phyloP scores from a whole-genome alignment of 1,140 invertebrate genomes.

The Zophobas morio region DNA sequence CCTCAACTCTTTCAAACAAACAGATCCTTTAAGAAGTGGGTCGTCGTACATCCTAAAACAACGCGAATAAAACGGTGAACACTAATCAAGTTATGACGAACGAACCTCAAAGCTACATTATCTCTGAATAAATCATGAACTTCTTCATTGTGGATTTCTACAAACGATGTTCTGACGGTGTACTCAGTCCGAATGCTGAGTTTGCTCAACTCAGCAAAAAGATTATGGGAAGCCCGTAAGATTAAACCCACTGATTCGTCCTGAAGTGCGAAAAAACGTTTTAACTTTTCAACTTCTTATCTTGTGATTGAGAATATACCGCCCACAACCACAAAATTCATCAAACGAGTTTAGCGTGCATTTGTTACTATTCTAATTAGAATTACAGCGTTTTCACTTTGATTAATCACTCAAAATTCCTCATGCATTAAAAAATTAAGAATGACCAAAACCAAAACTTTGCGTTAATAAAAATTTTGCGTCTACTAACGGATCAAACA shows the following conservation, averaged over 20 bases:
- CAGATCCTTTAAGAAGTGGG: constrained; percentile 74
- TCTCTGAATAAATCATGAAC: constrained; percentile 90
- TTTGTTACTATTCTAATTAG: too few species aligned
- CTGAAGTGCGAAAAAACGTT: neutral
- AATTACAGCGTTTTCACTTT: too few species aligned
- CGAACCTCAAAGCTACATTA: constrained; percentile 71
- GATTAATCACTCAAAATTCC: too few species aligned
- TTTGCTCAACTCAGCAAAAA: neutral
- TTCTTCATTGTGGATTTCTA: constrained; percentile 97
- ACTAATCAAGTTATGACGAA: constrained; percentile 81
- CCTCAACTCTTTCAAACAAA: constrained; percentile 86
- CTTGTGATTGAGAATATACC: neutral
- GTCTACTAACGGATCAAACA: too few species aligned
- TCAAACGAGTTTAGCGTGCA: too few species aligned
- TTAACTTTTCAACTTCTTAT: neutral
- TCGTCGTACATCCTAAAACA: constrained; percentile 57
- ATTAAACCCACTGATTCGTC: neutral
- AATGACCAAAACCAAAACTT: too few species aligned
- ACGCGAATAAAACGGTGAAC: neutral
- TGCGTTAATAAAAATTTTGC: too few species aligned
- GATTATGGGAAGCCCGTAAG: constrained; percentile 11
- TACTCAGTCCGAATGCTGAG: constrained; percentile 72
- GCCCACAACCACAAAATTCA: too few species aligned
- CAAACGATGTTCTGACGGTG: constrained; percentile 90
- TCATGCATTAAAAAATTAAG: too few species aligned